Evolutionary conservation across 2,797 vertebrate genomes (phyloP).

Genomic region (Miichthys miiuy): DNA sequence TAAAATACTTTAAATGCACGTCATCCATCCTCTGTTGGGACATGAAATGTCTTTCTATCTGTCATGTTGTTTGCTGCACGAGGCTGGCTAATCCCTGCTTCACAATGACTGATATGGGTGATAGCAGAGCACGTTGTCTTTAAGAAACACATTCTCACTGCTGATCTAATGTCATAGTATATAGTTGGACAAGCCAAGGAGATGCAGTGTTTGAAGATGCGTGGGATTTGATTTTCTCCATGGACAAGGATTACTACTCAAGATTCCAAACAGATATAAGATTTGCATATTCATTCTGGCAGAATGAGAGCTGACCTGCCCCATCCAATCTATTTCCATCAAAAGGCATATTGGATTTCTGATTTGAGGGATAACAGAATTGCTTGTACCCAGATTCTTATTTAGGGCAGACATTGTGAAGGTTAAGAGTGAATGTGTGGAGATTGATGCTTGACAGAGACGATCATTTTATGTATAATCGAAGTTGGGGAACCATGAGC

Average conservation of each 20-base stretch:
- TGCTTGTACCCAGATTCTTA: slow-evolving; percentile 39
- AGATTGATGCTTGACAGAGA: slow-evolving; percentile 43
- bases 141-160: slow-evolving; percentile 25
- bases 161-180: slow-evolving; percentile 22
- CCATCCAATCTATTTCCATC: slow-evolving; percentile 54
- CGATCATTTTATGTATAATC: slow-evolving; percentile 48
- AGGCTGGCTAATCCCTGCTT: slow-evolving; percentile 27
- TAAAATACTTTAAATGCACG: slow-evolving; percentile 17
- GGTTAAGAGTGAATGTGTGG: slow-evolving; percentile 46
- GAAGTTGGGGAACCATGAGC: slow-evolving; percentile 44
- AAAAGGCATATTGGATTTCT: slow-evolving; percentile 62
- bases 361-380: slow-evolving; percentile 58
- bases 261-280: slow-evolving; percentile 40
- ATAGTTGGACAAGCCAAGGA: slow-evolving; percentile 31
- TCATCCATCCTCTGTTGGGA: background rate
- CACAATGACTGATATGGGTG: slow-evolving; percentile 31
- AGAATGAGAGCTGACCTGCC: slow-evolving; percentile 51
- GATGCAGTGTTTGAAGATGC: slow-evolving; percentile 43
- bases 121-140: slow-evolving; percentile 30
- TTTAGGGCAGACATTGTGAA: slow-evolving; percentile 53
- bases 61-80: slow-evolving; percentile 26
- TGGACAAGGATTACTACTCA: slow-evolving; percentile 52
- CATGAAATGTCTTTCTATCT: slow-evolving; percentile 23
- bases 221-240: slow-evolving; percentile 51
- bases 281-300: slow-evolving; percentile 66